A percentile compares a stretch with the other conserved stretches of the same genome.
phyloP scores from a whole-genome alignment of 2,797 vertebrate genomes.

The Apogon talboti region DNA sequence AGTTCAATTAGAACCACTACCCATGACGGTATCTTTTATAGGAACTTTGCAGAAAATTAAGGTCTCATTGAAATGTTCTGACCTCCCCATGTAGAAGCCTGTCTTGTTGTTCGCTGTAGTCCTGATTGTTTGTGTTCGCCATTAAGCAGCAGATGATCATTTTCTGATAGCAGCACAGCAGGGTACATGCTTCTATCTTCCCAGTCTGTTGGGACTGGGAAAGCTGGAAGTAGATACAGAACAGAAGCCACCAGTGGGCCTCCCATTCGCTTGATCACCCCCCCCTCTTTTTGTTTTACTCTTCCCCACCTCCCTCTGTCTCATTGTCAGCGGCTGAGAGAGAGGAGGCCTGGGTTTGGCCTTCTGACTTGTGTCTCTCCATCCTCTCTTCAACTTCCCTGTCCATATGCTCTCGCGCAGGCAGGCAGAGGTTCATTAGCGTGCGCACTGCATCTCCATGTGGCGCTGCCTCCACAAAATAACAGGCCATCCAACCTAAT shows the following conservation, averaged over 20 bases:
- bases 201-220: constrained; percentile 68
- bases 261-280: constrained; percentile 56
- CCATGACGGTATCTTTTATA: constrained; percentile 25
- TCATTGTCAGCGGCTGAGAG: constrained; percentile 60
- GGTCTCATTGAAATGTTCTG: constrained; percentile 25
- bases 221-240: constrained; percentile 64
- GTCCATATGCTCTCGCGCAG: constrained; percentile 83
- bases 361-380: constrained; percentile 73
- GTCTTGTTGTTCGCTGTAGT: constrained; percentile 58
- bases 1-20: constrained; percentile 46
- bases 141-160: constrained; percentile 80
- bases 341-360: constrained; percentile 71
- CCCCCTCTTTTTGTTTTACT: background rate
- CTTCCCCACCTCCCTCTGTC: constrained; percentile 34
- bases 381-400: constrained; percentile 73
- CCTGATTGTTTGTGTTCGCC: constrained; percentile 72
- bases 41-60: constrained; percentile 45
- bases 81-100: constrained; percentile 57
- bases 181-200: constrained; percentile 65
- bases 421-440: constrained; percentile 85
- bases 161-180: constrained; percentile 77
- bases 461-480: constrained; percentile 81
- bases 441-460: constrained; percentile 81
- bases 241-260: constrained; percentile 62
- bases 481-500: constrained; percentile 85